These are phyloP conservation scores for Cinclus cinclus DNA, from an alignment of 2,113 vertebrate genomes.

Conservation along the genomic window DNA sequence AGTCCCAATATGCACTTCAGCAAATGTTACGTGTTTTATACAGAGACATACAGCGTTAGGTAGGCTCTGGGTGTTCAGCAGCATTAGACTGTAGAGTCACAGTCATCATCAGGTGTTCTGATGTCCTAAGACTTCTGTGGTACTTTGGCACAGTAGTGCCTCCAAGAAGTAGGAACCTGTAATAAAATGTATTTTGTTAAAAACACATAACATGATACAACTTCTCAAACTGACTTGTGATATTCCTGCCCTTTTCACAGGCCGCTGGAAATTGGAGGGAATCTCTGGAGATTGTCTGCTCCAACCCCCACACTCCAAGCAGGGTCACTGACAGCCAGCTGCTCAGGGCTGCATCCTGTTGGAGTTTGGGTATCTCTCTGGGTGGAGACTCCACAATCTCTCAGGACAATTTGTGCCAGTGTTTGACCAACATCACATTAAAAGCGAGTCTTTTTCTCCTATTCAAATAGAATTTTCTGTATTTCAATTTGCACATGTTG, in stretches of 20 bases:
- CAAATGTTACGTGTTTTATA: not conserved
- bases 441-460: not conserved
- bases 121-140: not conserved
- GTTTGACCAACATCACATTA: not conserved
- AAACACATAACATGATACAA: not conserved
- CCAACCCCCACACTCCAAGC: not conserved
- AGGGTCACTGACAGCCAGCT: not conserved
- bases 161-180: not conserved
- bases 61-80: not conserved
- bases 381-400: not conserved
- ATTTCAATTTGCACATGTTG: not conserved
- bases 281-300: not conserved
- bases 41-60: not conserved
- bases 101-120: not conserved
- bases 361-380: not conserved
- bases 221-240: not conserved
- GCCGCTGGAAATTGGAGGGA: not conserved
- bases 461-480: not conserved
- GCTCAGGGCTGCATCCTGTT: not conserved
- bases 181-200: not conserved
- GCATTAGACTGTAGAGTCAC: not conserved
- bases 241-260: not conserved
- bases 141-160: not conserved
- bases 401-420: not conserved
- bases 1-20: not conserved